Percentiles rank a stretch among this genome's conserved stretches.
These are phyloP conservation scores for Theocolax elegans DNA, from an alignment of 1,140 invertebrate genomes.

Conservation along the genomic window DNA sequence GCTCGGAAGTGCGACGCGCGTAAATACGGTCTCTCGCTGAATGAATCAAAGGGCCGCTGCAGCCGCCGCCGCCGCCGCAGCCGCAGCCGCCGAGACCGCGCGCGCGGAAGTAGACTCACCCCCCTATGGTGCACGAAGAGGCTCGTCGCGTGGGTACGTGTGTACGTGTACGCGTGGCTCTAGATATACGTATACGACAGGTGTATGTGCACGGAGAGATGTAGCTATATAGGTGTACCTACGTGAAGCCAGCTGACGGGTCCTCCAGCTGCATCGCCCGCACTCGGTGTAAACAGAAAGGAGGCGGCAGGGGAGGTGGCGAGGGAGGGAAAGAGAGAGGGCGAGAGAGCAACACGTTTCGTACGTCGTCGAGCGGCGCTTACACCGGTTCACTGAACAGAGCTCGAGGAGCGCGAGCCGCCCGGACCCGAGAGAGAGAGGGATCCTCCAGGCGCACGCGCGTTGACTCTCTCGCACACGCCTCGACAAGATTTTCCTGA, in stretches of 20 bases:
- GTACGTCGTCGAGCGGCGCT: constrained; percentile 38
- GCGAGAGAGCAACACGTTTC: constrained; percentile 4
- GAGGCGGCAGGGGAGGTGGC: background rate
- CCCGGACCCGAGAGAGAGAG: background rate
- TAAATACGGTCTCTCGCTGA: background rate
- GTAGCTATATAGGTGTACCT: no score
- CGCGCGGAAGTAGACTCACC: background rate
- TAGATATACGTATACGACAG: background rate
- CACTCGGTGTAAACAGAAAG: no score
- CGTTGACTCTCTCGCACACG: background rate
- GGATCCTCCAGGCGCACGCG: constrained; percentile 8
- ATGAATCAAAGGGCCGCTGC: constrained; percentile 8
- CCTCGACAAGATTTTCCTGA: no score
- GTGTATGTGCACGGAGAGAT: background rate
- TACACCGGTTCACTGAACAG: constrained; percentile 47
- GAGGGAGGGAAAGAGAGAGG: background rate
- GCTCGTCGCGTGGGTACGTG: background rate
- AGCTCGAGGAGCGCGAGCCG: background rate
- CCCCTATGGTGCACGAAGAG: no score
- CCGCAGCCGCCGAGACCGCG: constrained; percentile 40
- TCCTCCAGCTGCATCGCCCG: background rate
- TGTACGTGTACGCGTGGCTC: no score
- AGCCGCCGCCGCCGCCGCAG: no score
- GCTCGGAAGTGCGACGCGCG: constrained; percentile 7
- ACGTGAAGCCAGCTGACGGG: no score